Evolutionary conservation across 2,888 invertebrate genomes (phyloP), one percentile per base, ranked within the genome.

Genomic region (Epsilonema sp.): DNA sequence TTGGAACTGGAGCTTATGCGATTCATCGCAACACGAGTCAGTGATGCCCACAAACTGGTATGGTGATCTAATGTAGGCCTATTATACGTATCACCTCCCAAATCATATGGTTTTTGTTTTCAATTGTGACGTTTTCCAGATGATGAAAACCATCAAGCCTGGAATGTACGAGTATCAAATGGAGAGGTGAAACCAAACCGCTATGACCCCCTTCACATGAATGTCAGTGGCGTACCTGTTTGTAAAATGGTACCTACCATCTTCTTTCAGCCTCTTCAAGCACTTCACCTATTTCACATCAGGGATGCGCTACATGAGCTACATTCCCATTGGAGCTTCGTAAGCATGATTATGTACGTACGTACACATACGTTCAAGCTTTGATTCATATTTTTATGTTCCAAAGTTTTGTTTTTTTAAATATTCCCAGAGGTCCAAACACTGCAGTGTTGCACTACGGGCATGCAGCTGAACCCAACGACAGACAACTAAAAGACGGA

Each of bases 401-500:
- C n/a, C n/a, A n/a, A n/a, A n/a, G n/a, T n/a, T n/a, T n/a, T n/a
- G n/a, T n/a, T n/a, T n/a, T n/a, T n/a, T n/a, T n/a, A n/a, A n/a
- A n/a, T n/a, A n/a, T n/a, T n/a, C n/a, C 31, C 53, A 80, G 83
- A 47, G 94, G 94, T 0, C 68, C 75, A 52, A 92, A 87, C 67
- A 78, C 80, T 0, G 78, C 90, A 1, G 75, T 86, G 44, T 70
- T 97, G 44, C 97, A 97, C 68, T 97, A 97, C 63, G 94, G 97
- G 0, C 94, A 97, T 67, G 89, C 92, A 22, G 85, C 78, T n/a
- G 84, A 83, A 2, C 92, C 94, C 0, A 97, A 97, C 65, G 75
- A 77, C 59, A 77, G 78, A 59, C 67, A 75, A 4, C 74, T 97
- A 16, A 65, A 73, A 26, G 75, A 82, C 58, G 85, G 84, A 0